Conservation (phyloP, 2,888 invertebrate species). For the Oasisia sp. region DNA sequence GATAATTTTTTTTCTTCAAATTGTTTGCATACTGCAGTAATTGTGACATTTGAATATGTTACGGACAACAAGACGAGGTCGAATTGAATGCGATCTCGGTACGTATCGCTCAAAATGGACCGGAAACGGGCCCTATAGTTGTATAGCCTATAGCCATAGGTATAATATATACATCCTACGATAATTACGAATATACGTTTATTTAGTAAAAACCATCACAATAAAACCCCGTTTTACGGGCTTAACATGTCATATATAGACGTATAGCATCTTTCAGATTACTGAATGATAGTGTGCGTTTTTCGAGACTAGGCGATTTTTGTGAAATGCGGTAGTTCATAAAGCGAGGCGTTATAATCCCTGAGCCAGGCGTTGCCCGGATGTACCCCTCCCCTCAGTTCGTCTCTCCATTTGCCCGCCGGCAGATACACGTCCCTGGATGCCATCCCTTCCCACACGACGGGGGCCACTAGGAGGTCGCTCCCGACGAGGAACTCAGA, state of each 20-base stretch:
- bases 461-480: slow-evolving; percentile 60
- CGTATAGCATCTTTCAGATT: too few species aligned
- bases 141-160: too few species aligned
- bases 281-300: neutral
- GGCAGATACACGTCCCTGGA: slow-evolving; percentile 55
- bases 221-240: neutral
- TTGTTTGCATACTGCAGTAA: too few species aligned
- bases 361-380: slow-evolving; percentile 29
- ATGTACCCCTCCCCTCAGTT: slow-evolving; percentile 20
- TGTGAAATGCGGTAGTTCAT: slow-evolving; percentile 34
- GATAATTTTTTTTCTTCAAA: too few species aligned
- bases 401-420: slow-evolving; percentile 40
- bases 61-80: too few species aligned
- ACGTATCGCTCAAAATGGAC: too few species aligned
- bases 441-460: slow-evolving; percentile 53
- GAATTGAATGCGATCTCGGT: too few species aligned
- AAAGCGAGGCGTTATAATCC: slow-evolving; percentile 28
- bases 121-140: too few species aligned
- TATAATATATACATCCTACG: too few species aligned
- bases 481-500: slow-evolving; percentile 67
- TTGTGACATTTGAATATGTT: too few species aligned
- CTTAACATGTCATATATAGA: neutral
- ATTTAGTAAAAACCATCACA: neutral
- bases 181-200: neutral
- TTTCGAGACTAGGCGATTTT: neutral